phyloP scores from a whole-genome alignment of 2,888 invertebrate species.

The Brachyptera risi region DNA sequence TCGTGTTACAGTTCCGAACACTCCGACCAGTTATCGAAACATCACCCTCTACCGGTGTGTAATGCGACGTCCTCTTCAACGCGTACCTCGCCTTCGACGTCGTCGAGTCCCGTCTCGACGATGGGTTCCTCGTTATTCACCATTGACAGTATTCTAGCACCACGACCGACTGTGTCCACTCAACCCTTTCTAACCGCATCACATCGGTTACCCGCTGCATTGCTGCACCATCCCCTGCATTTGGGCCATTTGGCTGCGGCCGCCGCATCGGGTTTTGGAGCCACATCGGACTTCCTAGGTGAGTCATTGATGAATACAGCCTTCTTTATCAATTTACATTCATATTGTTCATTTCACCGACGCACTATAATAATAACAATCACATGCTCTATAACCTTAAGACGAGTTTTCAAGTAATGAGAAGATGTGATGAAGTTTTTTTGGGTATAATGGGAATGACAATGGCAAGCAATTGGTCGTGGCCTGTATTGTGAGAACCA shows the following conservation, averaged over 20 bases:
- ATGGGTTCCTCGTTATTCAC: constrained; percentile 62
- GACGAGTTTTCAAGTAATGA: no score
- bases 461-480: no score
- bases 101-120: constrained; percentile 51
- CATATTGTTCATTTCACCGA: no score
- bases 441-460: no score
- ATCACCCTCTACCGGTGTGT: constrained; percentile 10
- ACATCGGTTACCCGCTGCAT: constrained; percentile 40
- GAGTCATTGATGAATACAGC: constrained; percentile 41
- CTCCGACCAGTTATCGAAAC: constrained; percentile 18
- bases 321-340: no score
- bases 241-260: constrained; percentile 61
- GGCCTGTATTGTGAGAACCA: no score
- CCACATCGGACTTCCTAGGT: constrained; percentile 72
- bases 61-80: constrained; percentile 13
- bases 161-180: constrained; percentile 55
- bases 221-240: constrained; percentile 54
- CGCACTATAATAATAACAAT: no score
- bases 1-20: constrained; percentile 23
- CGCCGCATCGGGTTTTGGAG: constrained; percentile 58
- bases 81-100: constrained; percentile 33
- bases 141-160: constrained; percentile 81
- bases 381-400: no score
- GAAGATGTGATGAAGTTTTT: no score
- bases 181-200: constrained; percentile 37